These are phyloP conservation scores for Steinernema scapterisci DNA, from an alignment of 2,888 invertebrate species.

Conservation along the genomic window DNA sequence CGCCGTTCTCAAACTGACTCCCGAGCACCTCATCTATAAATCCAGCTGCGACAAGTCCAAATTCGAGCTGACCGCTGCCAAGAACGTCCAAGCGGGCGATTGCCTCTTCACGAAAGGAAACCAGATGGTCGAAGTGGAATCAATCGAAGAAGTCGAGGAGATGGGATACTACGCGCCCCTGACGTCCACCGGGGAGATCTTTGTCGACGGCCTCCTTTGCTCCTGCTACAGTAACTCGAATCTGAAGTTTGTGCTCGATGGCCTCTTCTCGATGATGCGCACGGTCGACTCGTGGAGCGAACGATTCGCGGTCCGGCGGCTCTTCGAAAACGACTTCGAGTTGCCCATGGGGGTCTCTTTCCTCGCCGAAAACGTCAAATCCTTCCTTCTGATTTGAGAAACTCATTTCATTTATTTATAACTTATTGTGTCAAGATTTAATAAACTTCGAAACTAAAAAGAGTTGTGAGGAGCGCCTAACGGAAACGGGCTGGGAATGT, in stretches of 20 bases:
- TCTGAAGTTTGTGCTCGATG: constrained; percentile 26
- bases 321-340: constrained; percentile 26
- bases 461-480: too few relatives aligned
- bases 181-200: constrained; percentile 53
- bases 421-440: not conserved
- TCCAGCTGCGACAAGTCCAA: constrained; percentile 42
- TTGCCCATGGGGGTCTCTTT: constrained; percentile 18
- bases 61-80: constrained; percentile 12
- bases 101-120: constrained; percentile 41
- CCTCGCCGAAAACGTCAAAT: constrained; percentile 13
- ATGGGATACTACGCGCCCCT: constrained; percentile 54
- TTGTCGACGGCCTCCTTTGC: constrained; percentile 52
- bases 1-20: constrained; percentile 46
- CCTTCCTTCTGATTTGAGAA: constrained; percentile 18
- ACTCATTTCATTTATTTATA: not conserved
- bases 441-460: too few relatives aligned
- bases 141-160: constrained; percentile 1
- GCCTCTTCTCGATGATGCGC: constrained; percentile 27
- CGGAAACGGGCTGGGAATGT: too few relatives aligned
- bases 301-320: not conserved
- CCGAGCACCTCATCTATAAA: constrained; percentile 54
- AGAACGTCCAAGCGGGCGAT: constrained; percentile 40
- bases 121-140: not conserved
- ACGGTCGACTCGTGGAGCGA: constrained; percentile 16
- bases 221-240: constrained; percentile 53